These are phyloP conservation scores for Ricordea florida DNA, from an alignment of 92 coral and sea anemone genomes.

Conservation along the genomic window DNA sequence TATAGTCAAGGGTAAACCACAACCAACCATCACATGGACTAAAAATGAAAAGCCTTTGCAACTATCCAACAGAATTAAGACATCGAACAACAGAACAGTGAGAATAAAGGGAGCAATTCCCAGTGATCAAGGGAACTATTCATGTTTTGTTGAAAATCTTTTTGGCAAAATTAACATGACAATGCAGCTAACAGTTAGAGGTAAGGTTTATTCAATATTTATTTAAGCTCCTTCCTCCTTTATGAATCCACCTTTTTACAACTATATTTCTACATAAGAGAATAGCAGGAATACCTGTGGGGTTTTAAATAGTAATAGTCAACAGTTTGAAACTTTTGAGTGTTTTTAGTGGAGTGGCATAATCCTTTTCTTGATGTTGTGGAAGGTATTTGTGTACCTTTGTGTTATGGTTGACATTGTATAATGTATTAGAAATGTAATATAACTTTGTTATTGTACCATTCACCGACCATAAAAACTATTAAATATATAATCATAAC, in stretches of 20 bases:
- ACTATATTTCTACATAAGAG: too few species aligned
- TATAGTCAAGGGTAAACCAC: constrained; percentile 36
- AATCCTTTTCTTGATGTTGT: too few species aligned
- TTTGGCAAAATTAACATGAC: constrained; percentile 52
- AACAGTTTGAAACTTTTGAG: too few species aligned
- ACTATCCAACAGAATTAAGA: constrained; percentile 1
- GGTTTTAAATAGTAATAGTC: too few species aligned
- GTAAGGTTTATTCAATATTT: constrained; percentile 23
- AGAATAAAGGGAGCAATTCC: constrained; percentile 35
- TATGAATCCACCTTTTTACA: not conserved
- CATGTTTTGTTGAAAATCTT: constrained; percentile 56
- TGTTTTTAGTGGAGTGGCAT: too few species aligned
- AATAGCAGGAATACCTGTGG: too few species aligned
- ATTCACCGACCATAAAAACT: too few species aligned
- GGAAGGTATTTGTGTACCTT: too few species aligned
- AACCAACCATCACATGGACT: constrained; percentile 38
- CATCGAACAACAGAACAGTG: constrained; percentile 24
- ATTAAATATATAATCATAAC: too few species aligned
- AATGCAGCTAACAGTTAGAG: constrained; percentile 51
- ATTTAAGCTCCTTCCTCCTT: not conserved
- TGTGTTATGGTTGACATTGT: too few species aligned
- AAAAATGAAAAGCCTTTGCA: constrained; percentile 23
- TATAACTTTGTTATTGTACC: too few species aligned
- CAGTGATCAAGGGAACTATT: constrained; percentile 68
- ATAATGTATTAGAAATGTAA: too few species aligned